These are phyloP conservation scores for Eretmocerus hayati DNA, from an alignment of 2,888 invertebrate genomes.

Conservation along the genomic window DNA sequence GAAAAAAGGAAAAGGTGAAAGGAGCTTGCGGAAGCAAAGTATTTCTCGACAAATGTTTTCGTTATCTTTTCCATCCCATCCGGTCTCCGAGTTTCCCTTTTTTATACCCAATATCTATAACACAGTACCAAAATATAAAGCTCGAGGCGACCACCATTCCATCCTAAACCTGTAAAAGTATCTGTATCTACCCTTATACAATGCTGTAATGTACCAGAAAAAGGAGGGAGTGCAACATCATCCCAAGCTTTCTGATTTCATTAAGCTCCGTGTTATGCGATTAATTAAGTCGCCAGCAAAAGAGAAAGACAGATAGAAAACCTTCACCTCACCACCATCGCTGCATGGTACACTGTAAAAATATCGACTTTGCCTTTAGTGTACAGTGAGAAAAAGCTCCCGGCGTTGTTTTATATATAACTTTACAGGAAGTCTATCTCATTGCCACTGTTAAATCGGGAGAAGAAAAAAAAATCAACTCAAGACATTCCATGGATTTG, in stretches of 20 bases:
- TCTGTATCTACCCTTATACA: too few species aligned
- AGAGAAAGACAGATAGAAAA: constrained; percentile 4
- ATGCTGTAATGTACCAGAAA: too few species aligned
- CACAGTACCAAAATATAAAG: constrained; percentile 16
- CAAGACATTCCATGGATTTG: constrained; percentile 32
- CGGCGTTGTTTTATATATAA: neutral
- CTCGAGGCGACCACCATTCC: neutral
- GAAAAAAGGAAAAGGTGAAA: too few species aligned
- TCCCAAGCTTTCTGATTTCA: constrained; percentile 46
- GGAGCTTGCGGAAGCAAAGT: constrained; percentile 30
- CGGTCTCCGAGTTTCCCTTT: too few species aligned
- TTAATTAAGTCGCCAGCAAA: constrained; percentile 44
- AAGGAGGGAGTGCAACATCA: constrained; percentile 18
- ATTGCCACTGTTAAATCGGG: too few species aligned
- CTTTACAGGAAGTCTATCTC: too few species aligned
- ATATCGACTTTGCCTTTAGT: constrained; percentile 4
- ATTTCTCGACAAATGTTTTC: constrained; percentile 43
- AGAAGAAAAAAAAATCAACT: constrained; percentile 35
- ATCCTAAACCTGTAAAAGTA: too few species aligned
- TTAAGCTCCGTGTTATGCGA: constrained; percentile 48
- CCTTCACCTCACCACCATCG: too few species aligned
- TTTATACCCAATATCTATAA: too few species aligned
- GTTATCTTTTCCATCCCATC: constrained; percentile 21
- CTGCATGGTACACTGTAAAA: constrained; percentile 16
- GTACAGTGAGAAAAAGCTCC: constrained; percentile 11